These are phyloP conservation scores for Chymomyza amoena DNA, from an alignment of 2,888 invertebrate genomes.

Conservation along the genomic window DNA sequence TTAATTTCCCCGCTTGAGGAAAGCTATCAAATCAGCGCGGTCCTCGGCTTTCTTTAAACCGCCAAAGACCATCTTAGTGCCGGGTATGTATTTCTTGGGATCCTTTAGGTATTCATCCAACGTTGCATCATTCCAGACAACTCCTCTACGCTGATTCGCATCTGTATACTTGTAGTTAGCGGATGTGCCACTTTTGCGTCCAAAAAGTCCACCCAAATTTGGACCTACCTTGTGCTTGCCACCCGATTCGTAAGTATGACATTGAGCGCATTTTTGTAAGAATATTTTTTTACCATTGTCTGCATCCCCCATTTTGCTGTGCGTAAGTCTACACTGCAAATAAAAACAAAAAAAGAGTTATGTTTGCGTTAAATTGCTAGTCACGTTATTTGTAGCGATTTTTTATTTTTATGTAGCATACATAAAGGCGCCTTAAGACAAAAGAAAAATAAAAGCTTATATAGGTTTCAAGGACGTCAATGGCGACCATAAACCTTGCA, in stretches of 20 bases:
- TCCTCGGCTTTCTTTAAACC: slow-evolving; percentile 97
- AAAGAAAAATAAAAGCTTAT: slow-evolving; percentile 30
- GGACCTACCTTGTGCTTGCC: slow-evolving; percentile 99
- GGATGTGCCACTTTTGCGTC: slow-evolving; percentile 96
- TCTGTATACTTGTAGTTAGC: slow-evolving; percentile 94
- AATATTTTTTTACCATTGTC: slow-evolving; percentile 99
- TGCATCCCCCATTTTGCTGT: slow-evolving; percentile 86
- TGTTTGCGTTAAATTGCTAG: neutral
- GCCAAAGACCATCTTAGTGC: slow-evolving; percentile 99
- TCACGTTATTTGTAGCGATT: neutral
- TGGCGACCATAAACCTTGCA: slow-evolving; percentile 27
- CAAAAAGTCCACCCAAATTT: slow-evolving; percentile 92
- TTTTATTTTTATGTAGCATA: neutral
- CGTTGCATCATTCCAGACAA: slow-evolving; percentile 95
- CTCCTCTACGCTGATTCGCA: slow-evolving; percentile 97
- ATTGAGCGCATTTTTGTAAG: slow-evolving; percentile 96
- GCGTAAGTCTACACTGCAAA: slow-evolving; percentile 18
- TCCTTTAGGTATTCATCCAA: slow-evolving; percentile 97
- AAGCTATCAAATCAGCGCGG: slow-evolving; percentile 95
- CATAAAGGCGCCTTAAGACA: neutral
- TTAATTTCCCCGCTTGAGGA: slow-evolving; percentile 82
- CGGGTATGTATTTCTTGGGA: slow-evolving; percentile 99
- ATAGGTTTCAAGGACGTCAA: slow-evolving; percentile 49
- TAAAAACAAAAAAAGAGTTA: neutral
- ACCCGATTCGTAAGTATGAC: slow-evolving; percentile 93